Conservation (phyloP, 2,888 invertebrate genomes). For the Bombyx huttoni region DNA sequence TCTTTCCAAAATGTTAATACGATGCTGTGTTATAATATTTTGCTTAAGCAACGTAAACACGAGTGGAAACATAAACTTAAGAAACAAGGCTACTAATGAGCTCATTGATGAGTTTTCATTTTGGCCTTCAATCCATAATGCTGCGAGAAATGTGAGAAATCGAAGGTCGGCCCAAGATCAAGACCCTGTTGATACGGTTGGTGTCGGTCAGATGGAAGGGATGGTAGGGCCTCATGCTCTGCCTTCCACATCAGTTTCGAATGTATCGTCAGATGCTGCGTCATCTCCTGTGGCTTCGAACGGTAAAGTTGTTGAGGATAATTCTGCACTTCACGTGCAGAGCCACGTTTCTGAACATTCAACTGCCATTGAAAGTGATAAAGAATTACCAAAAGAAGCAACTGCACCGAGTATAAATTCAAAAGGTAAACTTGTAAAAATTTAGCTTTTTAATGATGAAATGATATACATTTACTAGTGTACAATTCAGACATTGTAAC, state of each 20-base stretch:
- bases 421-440: neutral
- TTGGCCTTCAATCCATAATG: slow-evolving; percentile 47
- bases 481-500: too few species aligned
- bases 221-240: neutral
- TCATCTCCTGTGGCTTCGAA: neutral
- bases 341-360: neutral
- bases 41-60: neutral
- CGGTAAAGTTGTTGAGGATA: neutral
- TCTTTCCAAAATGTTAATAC: slow-evolving; percentile 25
- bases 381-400: neutral
- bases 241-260: neutral
- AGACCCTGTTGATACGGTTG: neutral
- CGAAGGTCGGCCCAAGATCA: slow-evolving; percentile 18
- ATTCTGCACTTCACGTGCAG: neutral
- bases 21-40: slow-evolving; percentile 6
- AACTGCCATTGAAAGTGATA: neutral
- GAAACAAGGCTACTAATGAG: slow-evolving; percentile 9
- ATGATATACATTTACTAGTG: too few species aligned
- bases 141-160: slow-evolving; percentile 23
- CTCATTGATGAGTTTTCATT: slow-evolving; percentile 28
- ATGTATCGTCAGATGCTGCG: neutral
- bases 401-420: neutral
- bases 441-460: too few species aligned
- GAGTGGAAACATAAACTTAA: neutral
- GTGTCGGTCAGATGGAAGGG: neutral